A percentile compares a stretch with the other conserved stretches of the same genome.
phyloP scores from a whole-genome alignment of 2,113 vertebrate genomes.

The Kryptolebias marmoratus region DNA sequence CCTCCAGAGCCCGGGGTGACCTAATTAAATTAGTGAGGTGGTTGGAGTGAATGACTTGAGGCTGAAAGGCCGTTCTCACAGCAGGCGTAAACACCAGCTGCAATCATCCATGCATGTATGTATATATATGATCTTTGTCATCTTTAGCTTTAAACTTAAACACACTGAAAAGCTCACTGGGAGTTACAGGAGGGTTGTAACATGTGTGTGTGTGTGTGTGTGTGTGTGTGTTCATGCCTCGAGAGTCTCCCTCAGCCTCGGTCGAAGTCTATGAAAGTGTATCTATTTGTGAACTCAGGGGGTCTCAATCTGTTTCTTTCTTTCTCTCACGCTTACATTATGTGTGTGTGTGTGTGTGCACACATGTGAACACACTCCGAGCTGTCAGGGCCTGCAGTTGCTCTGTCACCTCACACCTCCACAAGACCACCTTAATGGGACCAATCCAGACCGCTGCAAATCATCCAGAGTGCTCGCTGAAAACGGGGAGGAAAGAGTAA shows the following conservation, averaged over 20 bases:
- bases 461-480: conserved; percentile 63
- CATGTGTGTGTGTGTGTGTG: conserved; percentile 10
- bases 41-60: conserved; percentile 56
- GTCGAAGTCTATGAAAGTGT: conserved; percentile 34
- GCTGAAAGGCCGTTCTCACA: conserved; percentile 57
- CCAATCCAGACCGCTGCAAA: conserved; percentile 76
- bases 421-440: conserved; percentile 73
- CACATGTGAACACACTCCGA: conserved; percentile 37
- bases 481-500: conserved; percentile 17
- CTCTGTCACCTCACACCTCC: conserved; percentile 74
- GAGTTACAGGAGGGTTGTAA: conserved; percentile 32
- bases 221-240: conserved; percentile 32
- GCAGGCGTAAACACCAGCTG: conserved; percentile 55
- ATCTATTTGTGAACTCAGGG: conserved; percentile 34
- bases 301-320: conserved; percentile 22
- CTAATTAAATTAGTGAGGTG: conserved; percentile 71
- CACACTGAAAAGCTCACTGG: conserved; percentile 38
- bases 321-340: conserved; percentile 9
- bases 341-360: background rate
- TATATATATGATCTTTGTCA: conserved; percentile 33
- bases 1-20: conserved; percentile 58
- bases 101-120: conserved; percentile 14
- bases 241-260: conserved; percentile 36
- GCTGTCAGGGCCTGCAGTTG: conserved; percentile 57
- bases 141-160: conserved; percentile 29